Evolutionary conservation across 2,797 vertebrate species (phyloP).

Genomic region (Labroides dimidiatus): DNA sequence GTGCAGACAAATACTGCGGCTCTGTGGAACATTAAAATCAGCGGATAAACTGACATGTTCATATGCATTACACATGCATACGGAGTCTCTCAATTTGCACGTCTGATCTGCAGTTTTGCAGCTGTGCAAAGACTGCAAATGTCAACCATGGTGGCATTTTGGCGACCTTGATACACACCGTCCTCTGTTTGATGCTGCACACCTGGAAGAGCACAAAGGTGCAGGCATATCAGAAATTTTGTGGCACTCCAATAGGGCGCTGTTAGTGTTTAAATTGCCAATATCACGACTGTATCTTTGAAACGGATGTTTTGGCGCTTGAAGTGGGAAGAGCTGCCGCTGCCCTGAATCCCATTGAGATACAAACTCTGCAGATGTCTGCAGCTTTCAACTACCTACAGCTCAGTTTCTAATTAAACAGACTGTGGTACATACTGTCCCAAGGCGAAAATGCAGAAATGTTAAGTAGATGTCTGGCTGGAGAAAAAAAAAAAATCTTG

Average conservation of each 20-base stretch:
- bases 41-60: constrained; percentile 2
- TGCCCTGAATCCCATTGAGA: not conserved
- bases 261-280: not conserved
- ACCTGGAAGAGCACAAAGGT: constrained; percentile 11
- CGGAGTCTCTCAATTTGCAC: not conserved
- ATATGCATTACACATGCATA: not conserved
- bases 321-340: not conserved
- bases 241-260: too few species aligned
- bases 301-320: not conserved
- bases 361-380: not conserved
- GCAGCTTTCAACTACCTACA: not conserved
- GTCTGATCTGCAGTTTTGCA: constrained; percentile 3
- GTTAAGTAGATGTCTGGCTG: constrained; percentile 9
- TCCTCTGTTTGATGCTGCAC: constrained; percentile 35
- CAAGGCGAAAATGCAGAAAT: constrained; percentile 5
- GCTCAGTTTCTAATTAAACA: constrained; percentile 10
- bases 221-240: constrained; percentile 38
- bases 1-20: constrained; percentile 11
- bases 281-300: not conserved
- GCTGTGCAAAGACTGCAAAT: constrained; percentile 2
- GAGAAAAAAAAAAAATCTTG: not conserved
- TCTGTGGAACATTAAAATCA: constrained; percentile 6
- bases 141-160: constrained; percentile 28
- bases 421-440: not conserved
- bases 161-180: constrained; percentile 54